phyloP scores from a whole-genome alignment of 2,888 invertebrate species.

The Netelia inedita region DNA sequence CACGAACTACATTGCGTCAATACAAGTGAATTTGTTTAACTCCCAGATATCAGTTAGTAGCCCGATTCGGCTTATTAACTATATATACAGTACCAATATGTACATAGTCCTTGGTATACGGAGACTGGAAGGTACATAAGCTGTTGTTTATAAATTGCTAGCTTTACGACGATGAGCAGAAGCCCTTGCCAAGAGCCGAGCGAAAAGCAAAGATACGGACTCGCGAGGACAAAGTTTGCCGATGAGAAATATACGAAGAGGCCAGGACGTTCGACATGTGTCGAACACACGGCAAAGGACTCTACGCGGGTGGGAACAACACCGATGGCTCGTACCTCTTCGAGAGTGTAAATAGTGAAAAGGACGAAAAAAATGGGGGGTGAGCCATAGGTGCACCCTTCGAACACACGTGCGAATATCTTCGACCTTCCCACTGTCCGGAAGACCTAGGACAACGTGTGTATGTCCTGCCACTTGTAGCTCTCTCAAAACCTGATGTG shows the following conservation, averaged over 20 bases:
- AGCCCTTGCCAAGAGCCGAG: conserved; percentile 40
- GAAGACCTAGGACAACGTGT: conserved; percentile 19
- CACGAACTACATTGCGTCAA: no score
- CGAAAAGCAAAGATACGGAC: conserved; percentile 21
- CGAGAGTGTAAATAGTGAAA: background rate
- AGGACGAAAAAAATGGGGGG: conserved; percentile 4
- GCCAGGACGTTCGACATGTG: conserved; percentile 74
- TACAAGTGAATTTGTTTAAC: no score
- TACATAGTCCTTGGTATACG: background rate
- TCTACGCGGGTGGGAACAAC: background rate
- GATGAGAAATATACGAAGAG: conserved; percentile 57
- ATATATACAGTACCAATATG: background rate
- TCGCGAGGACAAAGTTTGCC: conserved; percentile 58
- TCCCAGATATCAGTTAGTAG: conserved; percentile 5
- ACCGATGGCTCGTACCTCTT: conserved; percentile 21
- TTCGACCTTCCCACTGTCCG: conserved; percentile 19
- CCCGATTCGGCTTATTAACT: conserved; percentile 13
- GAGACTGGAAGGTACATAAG: conserved; percentile 1
- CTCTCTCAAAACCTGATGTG: conserved; percentile 40
- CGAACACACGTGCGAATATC: conserved; percentile 29
- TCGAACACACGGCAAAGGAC: conserved; percentile 74
- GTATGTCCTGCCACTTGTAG: conserved; percentile 41
- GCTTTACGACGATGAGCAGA: conserved; percentile 63
- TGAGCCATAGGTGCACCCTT: conserved; percentile 14
- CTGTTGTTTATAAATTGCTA: conserved; percentile 59